Percentiles rank a stretch among this genome's conserved stretches.
phyloP scores from a whole-genome alignment of 2,797 vertebrate species.

The Jordanella pulchra region DNA sequence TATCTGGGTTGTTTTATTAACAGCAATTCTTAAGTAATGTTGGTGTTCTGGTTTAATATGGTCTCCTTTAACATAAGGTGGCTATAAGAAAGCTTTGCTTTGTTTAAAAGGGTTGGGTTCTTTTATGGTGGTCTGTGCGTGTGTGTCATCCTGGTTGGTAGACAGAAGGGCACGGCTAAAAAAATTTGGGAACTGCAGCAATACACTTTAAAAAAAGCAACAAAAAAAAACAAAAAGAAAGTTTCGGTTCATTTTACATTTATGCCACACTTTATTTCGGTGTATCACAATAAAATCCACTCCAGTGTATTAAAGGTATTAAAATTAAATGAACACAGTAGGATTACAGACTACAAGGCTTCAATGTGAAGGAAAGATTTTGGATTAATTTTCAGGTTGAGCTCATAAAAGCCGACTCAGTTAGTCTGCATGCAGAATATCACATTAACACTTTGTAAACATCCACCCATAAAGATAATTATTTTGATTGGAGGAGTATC shows the following conservation, averaged over 20 bases:
- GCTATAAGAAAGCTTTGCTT: no score
- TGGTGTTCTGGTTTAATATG: no score
- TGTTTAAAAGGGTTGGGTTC: no score
- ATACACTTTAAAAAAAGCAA: no score
- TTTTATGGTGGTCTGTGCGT: no score
- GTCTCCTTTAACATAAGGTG: no score
- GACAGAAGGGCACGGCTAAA: no score
- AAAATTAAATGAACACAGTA: neutral
- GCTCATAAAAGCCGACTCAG: conserved; percentile 66
- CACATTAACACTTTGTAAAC: conserved; percentile 84
- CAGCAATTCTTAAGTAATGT: no score
- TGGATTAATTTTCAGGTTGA: conserved; percentile 51
- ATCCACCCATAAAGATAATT: conserved; percentile 78
- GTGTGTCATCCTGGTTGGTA: no score
- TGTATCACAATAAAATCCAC: neutral
- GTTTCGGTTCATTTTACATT: neutral
- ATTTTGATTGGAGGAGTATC: conserved; percentile 86
- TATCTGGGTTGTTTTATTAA: no score
- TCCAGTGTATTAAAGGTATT: no score
- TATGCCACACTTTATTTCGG: neutral
- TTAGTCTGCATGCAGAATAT: conserved; percentile 67
- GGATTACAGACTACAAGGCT: conserved; percentile 32
- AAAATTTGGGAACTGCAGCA: no score
- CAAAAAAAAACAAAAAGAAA: neutral
- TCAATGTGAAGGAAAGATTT: conserved; percentile 45